Conservation (phyloP, 2,113 vertebrate genomes). For the Noctilio leporinus region DNA sequence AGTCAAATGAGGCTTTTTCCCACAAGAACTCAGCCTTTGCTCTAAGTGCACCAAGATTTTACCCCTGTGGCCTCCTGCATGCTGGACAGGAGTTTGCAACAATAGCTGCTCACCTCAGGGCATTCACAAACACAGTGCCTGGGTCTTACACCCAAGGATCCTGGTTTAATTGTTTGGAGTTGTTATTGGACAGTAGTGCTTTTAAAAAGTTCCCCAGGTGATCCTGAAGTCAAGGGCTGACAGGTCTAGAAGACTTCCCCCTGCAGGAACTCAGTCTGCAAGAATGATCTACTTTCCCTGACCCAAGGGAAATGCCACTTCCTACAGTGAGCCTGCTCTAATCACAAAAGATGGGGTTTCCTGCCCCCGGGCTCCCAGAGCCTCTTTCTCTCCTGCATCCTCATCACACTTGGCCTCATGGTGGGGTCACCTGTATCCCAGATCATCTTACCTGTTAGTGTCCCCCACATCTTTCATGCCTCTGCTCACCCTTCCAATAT, state of each 20-base stretch:
- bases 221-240: not conserved
- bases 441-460: not conserved
- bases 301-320: not conserved
- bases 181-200: not conserved
- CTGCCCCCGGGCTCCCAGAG: not conserved
- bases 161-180: not conserved
- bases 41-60: not conserved
- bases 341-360: not conserved
- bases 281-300: not conserved
- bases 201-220: not conserved
- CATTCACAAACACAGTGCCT: not conserved
- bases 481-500: not conserved
- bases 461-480: not conserved
- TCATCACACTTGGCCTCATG: not conserved
- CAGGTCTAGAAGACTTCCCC: not conserved
- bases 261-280: not conserved
- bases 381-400: not conserved
- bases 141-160: not conserved
- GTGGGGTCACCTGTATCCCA: not conserved
- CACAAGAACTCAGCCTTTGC: not conserved
- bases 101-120: no score
- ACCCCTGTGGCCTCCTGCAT: not conserved
- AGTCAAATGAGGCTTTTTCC: not conserved
- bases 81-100: not conserved
- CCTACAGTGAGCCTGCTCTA: not conserved